These are phyloP conservation scores for Clepsis dumicolana DNA, from an alignment of 2,888 invertebrate species.

Conservation along the genomic window DNA sequence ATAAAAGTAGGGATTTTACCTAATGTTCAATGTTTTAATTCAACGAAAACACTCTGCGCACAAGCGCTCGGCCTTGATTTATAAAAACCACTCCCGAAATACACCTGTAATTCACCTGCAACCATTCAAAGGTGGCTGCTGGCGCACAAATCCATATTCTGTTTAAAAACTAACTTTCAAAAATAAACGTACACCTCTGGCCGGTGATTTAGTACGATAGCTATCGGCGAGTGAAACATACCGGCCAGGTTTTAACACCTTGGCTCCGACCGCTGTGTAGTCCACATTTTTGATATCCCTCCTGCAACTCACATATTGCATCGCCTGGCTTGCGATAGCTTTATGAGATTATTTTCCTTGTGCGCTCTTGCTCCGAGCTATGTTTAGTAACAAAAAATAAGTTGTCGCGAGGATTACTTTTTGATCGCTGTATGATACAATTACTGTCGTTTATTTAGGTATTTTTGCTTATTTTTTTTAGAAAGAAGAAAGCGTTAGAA, in stretches of 20 bases:
- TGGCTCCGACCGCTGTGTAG: slow-evolving; percentile 20
- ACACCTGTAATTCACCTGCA: slow-evolving; percentile 40
- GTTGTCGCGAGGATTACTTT: background rate
- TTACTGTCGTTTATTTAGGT: too few relatives aligned
- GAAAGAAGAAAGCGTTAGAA: too few relatives aligned
- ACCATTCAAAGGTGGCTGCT: slow-evolving; percentile 33
- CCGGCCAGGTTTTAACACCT: slow-evolving; percentile 56
- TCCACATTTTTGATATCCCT: slow-evolving; percentile 39
- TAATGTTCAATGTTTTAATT: too few relatives aligned
- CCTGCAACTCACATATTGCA: slow-evolving; percentile 35
- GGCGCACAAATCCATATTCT: slow-evolving; percentile 46
- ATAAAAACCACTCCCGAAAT: slow-evolving; percentile 35
- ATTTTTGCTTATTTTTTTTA: too few relatives aligned
- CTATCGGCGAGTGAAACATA: slow-evolving; percentile 73
- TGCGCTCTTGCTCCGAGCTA: slow-evolving; percentile 3
- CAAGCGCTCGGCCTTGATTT: slow-evolving; percentile 29
- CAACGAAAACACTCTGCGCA: slow-evolving; percentile 4
- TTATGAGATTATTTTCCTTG: slow-evolving; percentile 32
- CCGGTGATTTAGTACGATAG: slow-evolving; percentile 75
- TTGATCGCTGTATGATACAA: background rate
- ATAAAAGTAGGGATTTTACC: too few relatives aligned
- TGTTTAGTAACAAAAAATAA: slow-evolving; percentile 26
- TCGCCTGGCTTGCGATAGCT: slow-evolving; percentile 19
- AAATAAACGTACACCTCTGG: slow-evolving; percentile 62
- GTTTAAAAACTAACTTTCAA: slow-evolving; percentile 58